Evolutionary conservation across 2,113 vertebrate genomes (phyloP), one percentile per base, ranked within the genome.

Genomic region (Scatophagus argus): DNA sequence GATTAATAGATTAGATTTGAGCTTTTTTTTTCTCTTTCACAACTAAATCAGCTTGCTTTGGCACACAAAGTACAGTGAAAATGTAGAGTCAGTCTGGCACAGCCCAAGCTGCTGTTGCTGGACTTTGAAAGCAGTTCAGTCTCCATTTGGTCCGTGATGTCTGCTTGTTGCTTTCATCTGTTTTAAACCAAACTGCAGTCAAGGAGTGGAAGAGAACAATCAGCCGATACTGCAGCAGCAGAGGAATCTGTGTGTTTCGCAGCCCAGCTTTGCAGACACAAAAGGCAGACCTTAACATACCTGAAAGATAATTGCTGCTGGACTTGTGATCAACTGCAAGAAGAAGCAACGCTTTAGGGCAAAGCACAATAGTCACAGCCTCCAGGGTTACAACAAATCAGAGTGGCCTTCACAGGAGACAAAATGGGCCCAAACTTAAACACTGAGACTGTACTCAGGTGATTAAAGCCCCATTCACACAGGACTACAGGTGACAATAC

Each of bases 281-380:
- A 58, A 58, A 67, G 43, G 63, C 78, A 55, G 70, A 77, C 77
- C 88, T 90, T 70, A 46, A 94, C 94, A 84, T 95, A 95, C 94
- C 94, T 95, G 93, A 86, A 94, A 93, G 71, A 92, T 91, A 69
- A 87, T 74, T 74, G 93, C 85, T 36, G 91, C 91, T 41, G 87
- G 83, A 59, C 83, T 92, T 67, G 90, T 88, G 90, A 92, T 74
- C 89, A 93, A 80, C 94, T 95, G 94, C 85, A 94, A 93, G 88
- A 87, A 95, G 88, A 94, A 91, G 92, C 87, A 89, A 92, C 44
- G 87, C 85, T 92, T 92, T 90, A 93, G 89, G 84, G 87, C 60
- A 84, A 51, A 78, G 76, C 81, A 88, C 71, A 88, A 79, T 60
- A 83, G 67, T 67, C 70, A 87, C 47, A 84, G 82, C 72, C 83